phyloP scores from a whole-genome alignment of 2,797 vertebrate genomes.

The Anguilla pacifica region DNA sequence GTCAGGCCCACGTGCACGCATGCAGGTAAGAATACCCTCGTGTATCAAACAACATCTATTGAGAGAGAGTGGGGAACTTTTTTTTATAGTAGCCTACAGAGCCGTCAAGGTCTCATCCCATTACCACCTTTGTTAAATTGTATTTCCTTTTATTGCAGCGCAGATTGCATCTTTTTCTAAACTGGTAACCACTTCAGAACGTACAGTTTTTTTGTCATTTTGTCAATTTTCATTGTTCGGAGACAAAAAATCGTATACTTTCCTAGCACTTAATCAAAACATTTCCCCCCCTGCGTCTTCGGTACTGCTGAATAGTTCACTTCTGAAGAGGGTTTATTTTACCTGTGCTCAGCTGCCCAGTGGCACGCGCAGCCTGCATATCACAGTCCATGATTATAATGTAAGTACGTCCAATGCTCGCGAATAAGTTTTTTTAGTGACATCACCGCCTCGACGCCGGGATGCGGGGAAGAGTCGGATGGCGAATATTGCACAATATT shows the following conservation, averaged over 20 bases:
- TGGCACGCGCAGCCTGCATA: not conserved
- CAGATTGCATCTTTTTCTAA: not conserved
- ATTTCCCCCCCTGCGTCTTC: not conserved
- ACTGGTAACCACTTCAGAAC: not conserved
- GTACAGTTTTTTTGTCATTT: no score
- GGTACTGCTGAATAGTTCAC: not conserved
- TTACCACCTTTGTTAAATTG: not conserved
- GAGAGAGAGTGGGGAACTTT: no score
- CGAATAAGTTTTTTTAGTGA: not conserved
- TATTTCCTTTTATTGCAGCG: not conserved
- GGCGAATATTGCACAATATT: not conserved
- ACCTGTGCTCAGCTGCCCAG: not conserved
- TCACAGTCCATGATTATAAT: not conserved
- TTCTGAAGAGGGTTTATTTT: not conserved
- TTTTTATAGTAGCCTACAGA: not conserved
- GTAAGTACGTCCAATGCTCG: not conserved
- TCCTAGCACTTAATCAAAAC: not conserved
- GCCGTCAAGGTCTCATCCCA: not conserved
- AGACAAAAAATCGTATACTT: not conserved
- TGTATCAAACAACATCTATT: not conserved
- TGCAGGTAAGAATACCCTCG: not conserved
- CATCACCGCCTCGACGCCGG: not conserved
- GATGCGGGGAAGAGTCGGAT: not conserved
- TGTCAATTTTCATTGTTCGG: not conserved
- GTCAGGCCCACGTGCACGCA: not conserved